Evolutionary conservation across 2,113 vertebrate genomes (phyloP), one percentile per base, ranked within the genome.

Genomic region (Stomatorhinus ivindoensis): DNA sequence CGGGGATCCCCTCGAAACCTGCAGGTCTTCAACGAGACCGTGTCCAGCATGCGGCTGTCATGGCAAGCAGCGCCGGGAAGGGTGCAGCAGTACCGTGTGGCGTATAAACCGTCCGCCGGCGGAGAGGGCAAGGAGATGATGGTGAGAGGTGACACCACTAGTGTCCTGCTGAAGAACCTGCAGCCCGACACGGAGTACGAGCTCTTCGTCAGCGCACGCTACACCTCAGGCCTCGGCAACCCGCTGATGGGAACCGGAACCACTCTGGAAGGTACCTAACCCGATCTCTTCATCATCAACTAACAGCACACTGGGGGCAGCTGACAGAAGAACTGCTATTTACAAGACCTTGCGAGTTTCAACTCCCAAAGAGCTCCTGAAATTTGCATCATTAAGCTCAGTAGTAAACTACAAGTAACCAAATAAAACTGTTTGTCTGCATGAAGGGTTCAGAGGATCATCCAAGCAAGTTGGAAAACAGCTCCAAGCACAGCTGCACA

Each of bases 11-110:
- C 98, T 80, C 97, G 97, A 90, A 95, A 98, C 92, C 93, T 99
- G 92, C 95, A 93, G 87, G 96, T 99, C 90, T 98, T 94, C 92
- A 94, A 99, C 73, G 95, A 97, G 93, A 98, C 97, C 0, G 96
- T 96, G 55, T 97, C 97, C n/a, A 97, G 96, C 86, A 96, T 99
- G 97, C 98, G 95, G 90, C 88, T 99, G 88, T 94, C 96, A 19
- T 99, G 98, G 98, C 92, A 91, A 80, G 94, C 94, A 17, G 98
- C 98, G 91, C 97, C 97, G 48, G 98, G 98, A 89, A 97, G 97
- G 92, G 98, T 99, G 53, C 94, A 96, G 47, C 96, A 97, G 76
- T 99, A 99, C 89, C 95, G 96, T 4, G 93, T 99, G 90, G 96
- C 97, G 0, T 99, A 96, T 90, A 97, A 96, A 47, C 97, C 98